These are phyloP conservation scores for Drosophila simulans DNA, from an alignment of 1,140 invertebrate genomes.

Conservation along the genomic window DNA sequence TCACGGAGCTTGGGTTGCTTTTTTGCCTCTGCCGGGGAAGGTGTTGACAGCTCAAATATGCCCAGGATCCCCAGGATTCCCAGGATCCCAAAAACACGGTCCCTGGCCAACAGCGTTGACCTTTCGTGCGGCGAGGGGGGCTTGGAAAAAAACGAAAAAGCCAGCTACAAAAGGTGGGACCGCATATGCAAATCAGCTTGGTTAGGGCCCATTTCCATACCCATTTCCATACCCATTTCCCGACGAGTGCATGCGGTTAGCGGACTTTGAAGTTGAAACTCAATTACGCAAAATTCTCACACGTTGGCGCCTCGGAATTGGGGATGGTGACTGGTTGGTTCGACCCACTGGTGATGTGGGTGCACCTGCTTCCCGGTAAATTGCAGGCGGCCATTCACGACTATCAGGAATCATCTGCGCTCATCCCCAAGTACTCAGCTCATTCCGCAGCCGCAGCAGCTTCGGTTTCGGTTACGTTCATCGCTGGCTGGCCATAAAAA, in stretches of 20 bases:
- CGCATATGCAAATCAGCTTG: conserved; percentile 76
- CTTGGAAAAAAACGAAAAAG: background rate
- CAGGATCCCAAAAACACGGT: conserved; percentile 6
- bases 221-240: conserved; percentile 21
- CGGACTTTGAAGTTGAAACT: conserved; percentile 79
- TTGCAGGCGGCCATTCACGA: conserved; percentile 11
- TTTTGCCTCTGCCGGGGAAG: conserved; percentile 18
- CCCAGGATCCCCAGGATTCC: conserved; percentile 9
- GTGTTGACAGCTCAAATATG: conserved; percentile 79
- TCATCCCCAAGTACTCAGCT: background rate
- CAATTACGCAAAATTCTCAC: conserved; percentile 82
- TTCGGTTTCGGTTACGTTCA: conserved; percentile 21
- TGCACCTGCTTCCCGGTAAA: conserved; percentile 41
- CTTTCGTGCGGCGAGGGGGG: conserved; percentile 29
- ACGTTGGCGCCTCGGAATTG: conserved; percentile 60
- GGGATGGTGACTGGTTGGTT: background rate
- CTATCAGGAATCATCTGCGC: conserved; percentile 69
- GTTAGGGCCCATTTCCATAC: conserved; percentile 9
- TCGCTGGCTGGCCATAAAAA: conserved; percentile 61
- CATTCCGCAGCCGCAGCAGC: conserved; percentile 10
- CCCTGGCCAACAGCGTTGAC: conserved; percentile 49
- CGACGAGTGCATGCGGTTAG: conserved; percentile 71
- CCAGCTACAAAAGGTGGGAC: conserved; percentile 29
- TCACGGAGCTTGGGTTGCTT: conserved; percentile 6
- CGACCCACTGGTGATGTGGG: conserved; percentile 62